A percentile compares a stretch with the other conserved stretches of the same genome.
Conservation (phyloP, 2,113 vertebrate genomes). For the Triplophysa rosa region DNA sequence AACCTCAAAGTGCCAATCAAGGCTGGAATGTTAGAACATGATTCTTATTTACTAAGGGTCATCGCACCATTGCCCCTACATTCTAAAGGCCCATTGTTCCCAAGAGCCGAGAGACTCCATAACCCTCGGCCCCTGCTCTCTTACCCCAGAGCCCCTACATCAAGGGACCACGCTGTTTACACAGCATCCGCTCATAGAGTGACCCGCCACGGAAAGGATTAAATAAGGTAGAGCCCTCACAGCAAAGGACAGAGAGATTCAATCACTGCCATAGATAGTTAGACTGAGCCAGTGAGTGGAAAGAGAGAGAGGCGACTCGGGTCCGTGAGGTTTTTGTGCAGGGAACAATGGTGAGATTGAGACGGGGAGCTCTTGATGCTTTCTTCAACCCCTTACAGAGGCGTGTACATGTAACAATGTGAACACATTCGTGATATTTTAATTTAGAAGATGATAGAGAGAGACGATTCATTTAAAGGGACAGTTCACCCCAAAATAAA, state of each 20-base stretch:
- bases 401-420: neutral
- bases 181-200: constrained; percentile 74
- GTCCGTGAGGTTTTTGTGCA: constrained; percentile 41
- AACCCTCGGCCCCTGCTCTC: constrained; percentile 53
- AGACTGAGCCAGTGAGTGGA: constrained; percentile 27
- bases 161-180: constrained; percentile 77
- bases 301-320: constrained; percentile 32
- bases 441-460: neutral
- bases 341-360: constrained; percentile 39
- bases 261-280: constrained; percentile 51
- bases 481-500: too few relatives aligned
- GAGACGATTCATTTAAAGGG: too few relatives aligned
- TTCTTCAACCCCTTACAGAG: constrained; percentile 30
- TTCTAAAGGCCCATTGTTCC: constrained; percentile 81
- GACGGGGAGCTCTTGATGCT: constrained; percentile 22
- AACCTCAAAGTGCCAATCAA: constrained; percentile 80
- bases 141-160: constrained; percentile 70
- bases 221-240: constrained; percentile 65
- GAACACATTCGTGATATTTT: neutral
- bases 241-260: constrained; percentile 50
- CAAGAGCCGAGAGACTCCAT: constrained; percentile 71
- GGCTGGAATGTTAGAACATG: constrained; percentile 80
- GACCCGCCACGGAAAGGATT: constrained; percentile 75
- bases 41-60: constrained; percentile 81
- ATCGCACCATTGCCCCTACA: constrained; percentile 77